Percentiles rank a stretch among this genome's conserved stretches.
These are phyloP conservation scores for Lapara coniferarum DNA, from an alignment of 2,888 invertebrate genomes.

Conservation along the genomic window DNA sequence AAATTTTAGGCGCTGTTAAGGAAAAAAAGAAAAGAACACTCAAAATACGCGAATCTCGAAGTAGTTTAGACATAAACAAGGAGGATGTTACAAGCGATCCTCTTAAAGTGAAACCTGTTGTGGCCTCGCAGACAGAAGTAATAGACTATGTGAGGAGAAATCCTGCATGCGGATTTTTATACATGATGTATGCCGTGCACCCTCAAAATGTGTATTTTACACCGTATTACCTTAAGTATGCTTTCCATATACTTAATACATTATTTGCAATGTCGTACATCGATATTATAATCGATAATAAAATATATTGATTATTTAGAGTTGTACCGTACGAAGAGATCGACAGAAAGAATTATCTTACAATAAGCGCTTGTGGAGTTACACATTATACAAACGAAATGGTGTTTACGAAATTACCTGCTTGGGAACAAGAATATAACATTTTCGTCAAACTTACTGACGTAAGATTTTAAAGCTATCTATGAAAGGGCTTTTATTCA, in stretches of 20 bases:
- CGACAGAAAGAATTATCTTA: conserved; percentile 88
- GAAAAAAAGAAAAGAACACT: conserved; percentile 58
- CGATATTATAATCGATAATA: neutral
- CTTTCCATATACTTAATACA: conserved; percentile 27
- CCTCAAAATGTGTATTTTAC: conserved; percentile 88
- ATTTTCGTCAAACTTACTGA: conserved; percentile 90
- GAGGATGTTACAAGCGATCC: conserved; percentile 55
- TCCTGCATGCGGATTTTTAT: conserved; percentile 87
- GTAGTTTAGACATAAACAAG: conserved; percentile 32
- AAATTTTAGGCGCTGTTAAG: conserved; percentile 30
- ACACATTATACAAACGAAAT: conserved; percentile 90
- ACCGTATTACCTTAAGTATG: conserved; percentile 89
- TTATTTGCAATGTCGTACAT: conserved; percentile 2
- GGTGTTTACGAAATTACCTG: conserved; percentile 89
- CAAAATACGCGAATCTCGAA: conserved; percentile 50
- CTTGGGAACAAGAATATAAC: conserved; percentile 93
- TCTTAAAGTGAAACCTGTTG: conserved; percentile 71
- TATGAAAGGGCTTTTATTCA: no score
- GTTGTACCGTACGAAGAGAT: conserved; percentile 89
- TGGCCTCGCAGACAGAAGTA: conserved; percentile 72
- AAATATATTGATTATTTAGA: conserved; percentile 67
- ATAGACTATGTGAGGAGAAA: conserved; percentile 80
- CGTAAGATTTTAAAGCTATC: conserved; percentile 61
- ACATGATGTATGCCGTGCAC: conserved; percentile 90
- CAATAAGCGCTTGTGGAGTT: conserved; percentile 92